Conservation (phyloP, 2,888 invertebrate species). For the Xestia sexstrigata region DNA sequence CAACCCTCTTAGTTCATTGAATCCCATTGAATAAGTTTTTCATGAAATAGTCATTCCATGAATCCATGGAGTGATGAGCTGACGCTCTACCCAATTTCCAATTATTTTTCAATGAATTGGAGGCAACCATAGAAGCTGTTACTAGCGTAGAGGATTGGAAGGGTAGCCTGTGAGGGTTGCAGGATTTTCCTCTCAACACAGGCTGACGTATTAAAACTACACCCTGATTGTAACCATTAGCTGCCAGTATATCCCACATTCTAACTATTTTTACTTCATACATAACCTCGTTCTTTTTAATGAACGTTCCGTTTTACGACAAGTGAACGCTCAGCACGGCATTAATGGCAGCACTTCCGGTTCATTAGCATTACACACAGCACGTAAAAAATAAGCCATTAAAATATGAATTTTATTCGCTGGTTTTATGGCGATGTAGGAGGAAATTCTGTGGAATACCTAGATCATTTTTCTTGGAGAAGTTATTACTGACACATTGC, state of each 20-base stretch:
- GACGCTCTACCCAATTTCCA: no score
- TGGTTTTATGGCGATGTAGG: conserved; percentile 40
- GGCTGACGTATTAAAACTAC: neutral
- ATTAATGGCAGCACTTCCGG: conserved; percentile 68
- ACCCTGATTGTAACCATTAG: neutral
- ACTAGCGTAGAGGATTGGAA: neutral
- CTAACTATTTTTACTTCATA: conserved; percentile 64
- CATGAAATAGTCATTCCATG: no score
- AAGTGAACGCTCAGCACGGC: conserved; percentile 67
- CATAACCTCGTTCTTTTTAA: conserved; percentile 69
- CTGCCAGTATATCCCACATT: conserved; percentile 26
- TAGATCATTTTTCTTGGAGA: conserved; percentile 28
- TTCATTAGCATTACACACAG: conserved; percentile 66
- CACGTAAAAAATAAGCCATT: conserved; percentile 62
- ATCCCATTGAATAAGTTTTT: no score
- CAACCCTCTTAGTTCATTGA: no score
- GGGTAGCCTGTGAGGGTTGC: neutral
- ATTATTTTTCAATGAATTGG: neutral
- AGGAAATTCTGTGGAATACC: conserved; percentile 35
- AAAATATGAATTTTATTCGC: conserved; percentile 62
- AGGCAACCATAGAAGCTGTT: neutral
- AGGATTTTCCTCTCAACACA: neutral
- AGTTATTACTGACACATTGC: neutral
- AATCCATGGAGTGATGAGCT: no score
- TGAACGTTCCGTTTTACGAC: conserved; percentile 70